Evolutionary conservation across 2,113 vertebrate genomes (phyloP).

Genomic region (Rhinolophus sinicus): DNA sequence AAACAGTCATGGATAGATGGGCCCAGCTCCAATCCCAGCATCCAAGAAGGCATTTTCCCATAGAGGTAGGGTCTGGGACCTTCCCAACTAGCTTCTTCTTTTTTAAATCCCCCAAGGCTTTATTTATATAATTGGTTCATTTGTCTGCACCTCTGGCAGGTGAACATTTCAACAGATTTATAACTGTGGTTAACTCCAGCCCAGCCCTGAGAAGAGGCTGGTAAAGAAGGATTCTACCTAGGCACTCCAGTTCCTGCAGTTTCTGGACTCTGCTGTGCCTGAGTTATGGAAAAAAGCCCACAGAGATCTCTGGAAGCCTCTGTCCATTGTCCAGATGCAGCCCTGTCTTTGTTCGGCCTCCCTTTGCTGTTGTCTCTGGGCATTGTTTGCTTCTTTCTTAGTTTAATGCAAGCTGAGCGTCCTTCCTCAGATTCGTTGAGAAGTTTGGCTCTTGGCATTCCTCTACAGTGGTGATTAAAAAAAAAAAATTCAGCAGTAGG

Average conservation of each 20-base stretch:
- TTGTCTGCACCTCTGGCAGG: neutral
- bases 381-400: neutral
- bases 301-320: neutral
- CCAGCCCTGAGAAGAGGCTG: neutral
- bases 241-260: neutral
- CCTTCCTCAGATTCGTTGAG: neutral
- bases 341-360: neutral
- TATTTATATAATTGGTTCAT: conserved; percentile 28
- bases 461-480: neutral
- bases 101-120: neutral
- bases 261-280: neutral
- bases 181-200: neutral
- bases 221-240: neutral
- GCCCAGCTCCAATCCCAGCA: neutral
- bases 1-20: neutral
- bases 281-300: neutral
- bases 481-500: neutral
- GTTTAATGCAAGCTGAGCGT: conserved; percentile 1
- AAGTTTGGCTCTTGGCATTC: neutral
- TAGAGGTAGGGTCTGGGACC: neutral
- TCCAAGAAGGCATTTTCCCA: neutral
- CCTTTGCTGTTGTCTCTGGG: neutral
- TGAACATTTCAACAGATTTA: neutral
- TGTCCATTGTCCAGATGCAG: neutral
- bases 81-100: neutral